Percentiles rank a stretch among this genome's conserved stretches.
Evolutionary conservation across 2,797 vertebrate genomes (phyloP).

Genomic region (Sebastes oblongus): DNA sequence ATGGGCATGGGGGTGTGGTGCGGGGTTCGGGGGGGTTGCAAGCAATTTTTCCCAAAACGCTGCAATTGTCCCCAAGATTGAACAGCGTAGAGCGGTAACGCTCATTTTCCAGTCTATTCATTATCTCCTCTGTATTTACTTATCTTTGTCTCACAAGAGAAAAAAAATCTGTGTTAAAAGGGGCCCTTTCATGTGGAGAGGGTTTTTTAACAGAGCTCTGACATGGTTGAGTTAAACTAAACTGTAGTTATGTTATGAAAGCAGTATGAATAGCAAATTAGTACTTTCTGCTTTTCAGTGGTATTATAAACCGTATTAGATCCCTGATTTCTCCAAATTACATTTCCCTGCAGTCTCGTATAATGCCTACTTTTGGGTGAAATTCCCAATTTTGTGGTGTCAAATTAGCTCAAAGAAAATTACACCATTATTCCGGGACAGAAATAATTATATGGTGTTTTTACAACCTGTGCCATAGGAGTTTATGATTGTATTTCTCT

Average conservation of each 20-base stretch:
- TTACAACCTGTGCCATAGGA: conserved; percentile 72
- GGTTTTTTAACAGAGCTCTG: conserved; percentile 77
- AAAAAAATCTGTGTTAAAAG: conserved; percentile 78
- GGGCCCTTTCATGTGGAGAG: conserved; percentile 76
- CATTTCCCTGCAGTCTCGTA: conserved; percentile 70
- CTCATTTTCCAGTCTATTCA: conserved; percentile 85
- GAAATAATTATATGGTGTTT: conserved; percentile 69
- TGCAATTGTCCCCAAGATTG: conserved; percentile 87
- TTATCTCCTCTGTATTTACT: conserved; percentile 86
- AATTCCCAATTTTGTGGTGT: conserved; percentile 80
- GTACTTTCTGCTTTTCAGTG: conserved; percentile 78
- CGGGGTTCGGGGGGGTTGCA: conserved; percentile 43
- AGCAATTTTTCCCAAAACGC: conserved; percentile 87
- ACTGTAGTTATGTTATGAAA: conserved; percentile 78
- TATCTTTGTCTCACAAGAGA: conserved; percentile 82
- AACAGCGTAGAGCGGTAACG: conserved; percentile 77
- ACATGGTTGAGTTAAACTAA: conserved; percentile 81
- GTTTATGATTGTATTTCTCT: conserved; percentile 81
- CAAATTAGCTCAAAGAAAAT: conserved; percentile 81
- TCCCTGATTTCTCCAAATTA: conserved; percentile 82
- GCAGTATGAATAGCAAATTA: conserved; percentile 83
- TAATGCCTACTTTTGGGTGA: conserved; percentile 68
- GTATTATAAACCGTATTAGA: conserved; percentile 83
- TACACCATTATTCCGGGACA: conserved; percentile 68
- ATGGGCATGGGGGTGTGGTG: conserved; percentile 53